A percentile compares a stretch with the other conserved stretches of the same genome.
phyloP scores from a whole-genome alignment of 2,113 vertebrate genomes.

The Phycodurus eques region DNA sequence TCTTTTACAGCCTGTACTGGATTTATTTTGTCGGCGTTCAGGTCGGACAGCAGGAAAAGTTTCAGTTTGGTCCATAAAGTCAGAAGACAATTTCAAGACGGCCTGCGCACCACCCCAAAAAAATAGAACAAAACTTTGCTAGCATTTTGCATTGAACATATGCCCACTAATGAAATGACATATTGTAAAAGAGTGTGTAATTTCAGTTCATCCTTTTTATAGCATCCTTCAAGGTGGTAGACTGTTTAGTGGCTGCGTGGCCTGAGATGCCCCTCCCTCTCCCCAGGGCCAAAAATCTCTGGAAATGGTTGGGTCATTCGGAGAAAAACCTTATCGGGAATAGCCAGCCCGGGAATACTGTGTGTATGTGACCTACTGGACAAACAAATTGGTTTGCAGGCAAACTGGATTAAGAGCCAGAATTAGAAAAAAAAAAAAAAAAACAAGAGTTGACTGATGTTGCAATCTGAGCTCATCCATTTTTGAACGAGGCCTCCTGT shows the following conservation, averaged over 20 bases:
- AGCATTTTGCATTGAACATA: not conserved
- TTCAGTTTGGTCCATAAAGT: not conserved
- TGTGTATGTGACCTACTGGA: constrained; percentile 64
- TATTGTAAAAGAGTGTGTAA: not conserved
- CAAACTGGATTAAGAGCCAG: constrained; percentile 71
- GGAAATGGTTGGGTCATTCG: constrained; percentile 58
- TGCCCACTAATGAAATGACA: not conserved
- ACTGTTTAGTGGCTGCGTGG: constrained; percentile 25
- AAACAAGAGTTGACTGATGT: constrained; percentile 57
- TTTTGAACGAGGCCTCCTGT: constrained; percentile 42
- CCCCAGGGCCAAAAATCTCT: constrained; percentile 51
- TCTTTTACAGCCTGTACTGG: constrained; percentile 24
- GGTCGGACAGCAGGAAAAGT: not conserved
- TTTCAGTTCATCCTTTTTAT: not conserved
- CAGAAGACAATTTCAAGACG: not conserved
- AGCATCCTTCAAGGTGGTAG: not conserved
- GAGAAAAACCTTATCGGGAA: constrained; percentile 28
- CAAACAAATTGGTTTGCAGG: constrained; percentile 70
- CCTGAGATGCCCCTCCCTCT: constrained; percentile 61
- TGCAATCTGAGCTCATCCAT: constrained; percentile 63
- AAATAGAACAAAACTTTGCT: not conserved
- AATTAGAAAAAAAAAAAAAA: constrained; percentile 24
- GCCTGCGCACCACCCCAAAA: not conserved
- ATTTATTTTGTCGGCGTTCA: constrained; percentile 3
- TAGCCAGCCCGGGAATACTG: constrained; percentile 41